Conservation (phyloP, 1,140 invertebrate genomes). For the Chymomyza costata region DNA sequence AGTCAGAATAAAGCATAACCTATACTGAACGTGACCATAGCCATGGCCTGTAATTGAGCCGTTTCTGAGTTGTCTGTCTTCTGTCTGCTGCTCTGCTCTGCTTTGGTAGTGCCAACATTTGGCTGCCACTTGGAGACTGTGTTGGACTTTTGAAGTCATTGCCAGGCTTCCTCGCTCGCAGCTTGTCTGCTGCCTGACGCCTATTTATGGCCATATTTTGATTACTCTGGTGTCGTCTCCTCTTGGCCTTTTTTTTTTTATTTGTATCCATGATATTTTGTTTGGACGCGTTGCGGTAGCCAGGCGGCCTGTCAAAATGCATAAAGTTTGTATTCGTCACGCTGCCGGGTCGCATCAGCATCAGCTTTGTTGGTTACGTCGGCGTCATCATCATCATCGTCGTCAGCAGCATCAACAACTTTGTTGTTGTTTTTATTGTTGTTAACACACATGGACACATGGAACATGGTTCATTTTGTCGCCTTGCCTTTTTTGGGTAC, state of each 20-base stretch:
- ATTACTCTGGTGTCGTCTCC: slow-evolving; percentile 32
- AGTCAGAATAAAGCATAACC: slow-evolving; percentile 28
- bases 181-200: slow-evolving; percentile 13
- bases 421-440: too few relatives aligned
- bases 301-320: slow-evolving; percentile 40
- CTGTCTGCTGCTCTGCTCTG: too few relatives aligned
- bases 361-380: too few relatives aligned
- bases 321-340: slow-evolving; percentile 57
- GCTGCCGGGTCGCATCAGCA: slow-evolving; percentile 31
- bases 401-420: slow-evolving; percentile 1
- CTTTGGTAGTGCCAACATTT: too few relatives aligned
- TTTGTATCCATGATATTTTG: too few relatives aligned
- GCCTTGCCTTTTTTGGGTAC: slow-evolving; percentile 23
- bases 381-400: slow-evolving; percentile 12
- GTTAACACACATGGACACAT: slow-evolving; percentile 4
- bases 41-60: slow-evolving; percentile 60
- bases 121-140: too few relatives aligned
- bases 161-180: too few relatives aligned
- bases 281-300: slow-evolving; percentile 20
- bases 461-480: too few relatives aligned
- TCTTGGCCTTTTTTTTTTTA: too few relatives aligned
- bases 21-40: too few relatives aligned
- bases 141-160: too few relatives aligned
- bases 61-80: slow-evolving; percentile 29
- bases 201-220: slow-evolving; percentile 62